phyloP scores from a whole-genome alignment of 2,797 vertebrate genomes.

The Sebastolobus altivelis region DNA sequence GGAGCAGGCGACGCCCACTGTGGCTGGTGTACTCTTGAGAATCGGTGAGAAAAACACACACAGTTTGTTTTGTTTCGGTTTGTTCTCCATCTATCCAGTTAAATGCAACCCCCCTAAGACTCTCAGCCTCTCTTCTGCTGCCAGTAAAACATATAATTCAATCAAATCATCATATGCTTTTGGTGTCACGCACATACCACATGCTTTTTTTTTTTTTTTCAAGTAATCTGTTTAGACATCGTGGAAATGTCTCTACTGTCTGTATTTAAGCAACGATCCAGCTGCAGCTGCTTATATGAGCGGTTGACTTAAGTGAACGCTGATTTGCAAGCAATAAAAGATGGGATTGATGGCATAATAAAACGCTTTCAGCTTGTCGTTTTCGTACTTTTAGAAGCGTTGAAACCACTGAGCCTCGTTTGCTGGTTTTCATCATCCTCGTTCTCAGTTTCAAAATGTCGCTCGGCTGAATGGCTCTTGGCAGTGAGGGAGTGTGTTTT shows the following conservation, averaged over 20 bases:
- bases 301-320: slow-evolving; percentile 12
- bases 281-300: slow-evolving; percentile 15
- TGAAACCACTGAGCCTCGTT: slow-evolving; percentile 48
- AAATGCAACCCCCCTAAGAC: not conserved
- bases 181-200: slow-evolving; percentile 29
- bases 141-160: slow-evolving; percentile 39
- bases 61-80: not conserved
- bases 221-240: slow-evolving; percentile 24
- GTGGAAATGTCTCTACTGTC: slow-evolving; percentile 1
- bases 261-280: slow-evolving; percentile 6
- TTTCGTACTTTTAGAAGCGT: slow-evolving; percentile 42
- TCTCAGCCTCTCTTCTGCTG: slow-evolving; percentile 10
- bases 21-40: slow-evolving; percentile 96
- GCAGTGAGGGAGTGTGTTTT: slow-evolving; percentile 55
- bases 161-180: slow-evolving; percentile 43
- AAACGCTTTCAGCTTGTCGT: slow-evolving; percentile 18
- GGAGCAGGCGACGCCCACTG: slow-evolving; percentile 92
- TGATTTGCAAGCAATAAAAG: slow-evolving; percentile 27
- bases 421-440: slow-evolving; percentile 47
- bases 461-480: slow-evolving; percentile 54
- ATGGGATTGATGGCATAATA: slow-evolving; percentile 22
- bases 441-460: slow-evolving; percentile 52
- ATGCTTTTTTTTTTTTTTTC: slow-evolving; percentile 34
- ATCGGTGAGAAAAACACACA: slow-evolving; percentile 84
- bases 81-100: slow-evolving; percentile 18